phyloP scores from a whole-genome alignment of 1,140 invertebrate genomes.

The Drosophila ironensis region DNA sequence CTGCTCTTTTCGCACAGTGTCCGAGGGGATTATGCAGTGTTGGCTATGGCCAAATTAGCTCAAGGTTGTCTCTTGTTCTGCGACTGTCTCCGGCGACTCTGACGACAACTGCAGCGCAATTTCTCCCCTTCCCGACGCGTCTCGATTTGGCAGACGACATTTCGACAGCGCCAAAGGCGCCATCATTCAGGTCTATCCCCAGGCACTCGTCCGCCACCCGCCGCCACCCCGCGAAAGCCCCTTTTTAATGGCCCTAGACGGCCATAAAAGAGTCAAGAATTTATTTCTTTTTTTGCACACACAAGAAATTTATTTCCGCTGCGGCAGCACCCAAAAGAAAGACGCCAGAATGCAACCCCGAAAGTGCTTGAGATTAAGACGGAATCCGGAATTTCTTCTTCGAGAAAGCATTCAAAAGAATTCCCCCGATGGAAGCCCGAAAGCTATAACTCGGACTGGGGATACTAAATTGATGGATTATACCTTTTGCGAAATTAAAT shows the following conservation, averaged over 20 bases:
- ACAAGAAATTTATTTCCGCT: conserved; percentile 60
- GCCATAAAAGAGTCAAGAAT: conserved; percentile 72
- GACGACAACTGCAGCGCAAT: conserved; percentile 69
- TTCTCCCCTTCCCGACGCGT: conserved; percentile 26
- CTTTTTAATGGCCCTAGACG: conserved; percentile 68
- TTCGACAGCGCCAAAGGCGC: conserved; percentile 38
- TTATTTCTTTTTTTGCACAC: conserved; percentile 52
- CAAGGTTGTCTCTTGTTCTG: conserved; percentile 67
- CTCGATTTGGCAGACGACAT: conserved; percentile 59
- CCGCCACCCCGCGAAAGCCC: background rate
- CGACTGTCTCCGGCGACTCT: conserved; percentile 14
- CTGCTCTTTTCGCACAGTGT: background rate
- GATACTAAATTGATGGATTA: too few species aligned
- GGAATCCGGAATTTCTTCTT: conserved; percentile 13
- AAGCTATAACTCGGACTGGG: conserved; percentile 16
- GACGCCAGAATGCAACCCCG: conserved; percentile 33
- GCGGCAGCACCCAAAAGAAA: conserved; percentile 30
- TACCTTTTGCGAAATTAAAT: too few species aligned
- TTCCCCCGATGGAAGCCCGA: background rate
- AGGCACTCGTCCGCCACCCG: background rate
- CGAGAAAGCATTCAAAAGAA: conserved; percentile 12
- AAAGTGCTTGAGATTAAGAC: conserved; percentile 35
- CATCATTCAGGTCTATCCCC: conserved; percentile 66
- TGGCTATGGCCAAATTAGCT: conserved; percentile 65
- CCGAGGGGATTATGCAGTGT: background rate